Evolutionary conservation across 1,140 invertebrate species (phyloP).

Genomic region (Drosophila virilis): DNA sequence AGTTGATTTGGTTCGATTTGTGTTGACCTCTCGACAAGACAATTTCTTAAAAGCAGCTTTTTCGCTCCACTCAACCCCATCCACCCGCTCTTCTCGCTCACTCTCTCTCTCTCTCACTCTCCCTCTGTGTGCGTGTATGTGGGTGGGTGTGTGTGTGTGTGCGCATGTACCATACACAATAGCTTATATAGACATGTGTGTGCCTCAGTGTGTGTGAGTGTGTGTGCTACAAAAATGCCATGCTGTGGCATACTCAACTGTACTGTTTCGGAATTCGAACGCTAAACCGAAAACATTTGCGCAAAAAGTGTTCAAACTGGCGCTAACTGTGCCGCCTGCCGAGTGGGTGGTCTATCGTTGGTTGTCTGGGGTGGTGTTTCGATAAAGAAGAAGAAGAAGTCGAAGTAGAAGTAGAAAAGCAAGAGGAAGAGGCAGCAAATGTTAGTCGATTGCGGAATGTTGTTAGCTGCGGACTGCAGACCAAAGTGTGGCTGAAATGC

Average conservation of each 20-base stretch:
- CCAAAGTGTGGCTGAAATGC: slow-evolving; percentile 23
- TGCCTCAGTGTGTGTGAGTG: slow-evolving; percentile 14
- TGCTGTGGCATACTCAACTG: slow-evolving; percentile 77
- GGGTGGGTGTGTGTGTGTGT: slow-evolving; percentile 48
- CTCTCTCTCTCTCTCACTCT: background rate
- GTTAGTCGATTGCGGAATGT: slow-evolving; percentile 17
- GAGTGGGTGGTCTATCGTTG: background rate
- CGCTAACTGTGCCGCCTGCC: slow-evolving; percentile 37
- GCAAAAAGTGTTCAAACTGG: slow-evolving; percentile 70
- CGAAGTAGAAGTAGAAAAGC: too few species aligned
- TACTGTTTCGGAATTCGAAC: slow-evolving; percentile 78
- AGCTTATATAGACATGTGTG: slow-evolving; percentile 40
- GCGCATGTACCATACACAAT: slow-evolving; percentile 73
- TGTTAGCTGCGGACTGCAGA: slow-evolving; percentile 16
- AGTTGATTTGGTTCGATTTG: slow-evolving; percentile 7
- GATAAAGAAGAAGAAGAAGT: background rate
- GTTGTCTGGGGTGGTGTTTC: background rate
- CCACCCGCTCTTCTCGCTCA: background rate
- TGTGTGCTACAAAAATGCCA: slow-evolving; percentile 65
- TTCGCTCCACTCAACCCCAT: background rate
- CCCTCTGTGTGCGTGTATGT: background rate
- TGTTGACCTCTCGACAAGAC: slow-evolving; percentile 18
- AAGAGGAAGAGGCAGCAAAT: background rate
- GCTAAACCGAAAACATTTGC: slow-evolving; percentile 71
- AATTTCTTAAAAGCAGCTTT: slow-evolving; percentile 13